A percentile compares a stretch with the other conserved stretches of the same genome.
Evolutionary conservation across 2,888 invertebrate species (phyloP).

Genomic region (Eulithis prunata): DNA sequence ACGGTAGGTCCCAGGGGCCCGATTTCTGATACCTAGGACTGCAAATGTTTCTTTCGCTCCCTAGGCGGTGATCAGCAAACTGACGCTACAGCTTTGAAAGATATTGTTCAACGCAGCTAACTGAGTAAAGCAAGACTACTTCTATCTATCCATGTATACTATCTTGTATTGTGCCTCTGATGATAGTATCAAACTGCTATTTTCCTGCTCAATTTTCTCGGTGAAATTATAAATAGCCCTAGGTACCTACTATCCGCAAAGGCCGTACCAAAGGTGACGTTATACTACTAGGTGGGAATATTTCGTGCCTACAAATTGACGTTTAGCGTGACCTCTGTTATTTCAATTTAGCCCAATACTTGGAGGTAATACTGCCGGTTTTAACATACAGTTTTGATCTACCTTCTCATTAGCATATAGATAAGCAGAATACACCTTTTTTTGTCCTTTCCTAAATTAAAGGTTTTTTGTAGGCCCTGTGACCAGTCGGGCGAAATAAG

Average conservation of each 20-base stretch:
- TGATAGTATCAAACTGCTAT: not conserved
- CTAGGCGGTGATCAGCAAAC: conserved; percentile 16
- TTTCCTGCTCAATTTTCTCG: not conserved
- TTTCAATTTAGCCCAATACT: conserved; percentile 59
- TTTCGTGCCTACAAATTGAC: conserved; percentile 42
- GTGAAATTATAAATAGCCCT: not conserved
- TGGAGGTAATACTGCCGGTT: conserved; percentile 59
- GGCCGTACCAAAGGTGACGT: conserved; percentile 5
- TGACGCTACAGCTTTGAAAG: conserved; percentile 9
- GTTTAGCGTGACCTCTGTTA: conserved; percentile 56
- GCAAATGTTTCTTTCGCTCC: conserved; percentile 25
- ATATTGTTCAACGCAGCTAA: conserved; percentile 7
- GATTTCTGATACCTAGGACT: conserved; percentile 21
- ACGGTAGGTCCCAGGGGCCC: conserved; percentile 6
- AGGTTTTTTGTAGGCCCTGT: conserved; percentile 54
- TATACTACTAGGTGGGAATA: conserved; percentile 18
- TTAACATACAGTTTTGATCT: conserved; percentile 70
- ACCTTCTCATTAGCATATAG: conserved; percentile 69
- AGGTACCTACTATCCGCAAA: not conserved
- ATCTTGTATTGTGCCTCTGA: too few relatives aligned
- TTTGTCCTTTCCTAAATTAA: conserved; percentile 63
- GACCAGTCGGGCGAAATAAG: conserved; percentile 55
- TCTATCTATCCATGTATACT: not conserved
- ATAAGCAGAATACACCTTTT: conserved; percentile 63
- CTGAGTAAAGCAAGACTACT: too few relatives aligned